Percentiles rank a stretch among this genome's conserved stretches.
These are phyloP conservation scores for Leptinotarsa texana DNA, from an alignment of 1,140 invertebrate genomes.

Conservation along the genomic window DNA sequence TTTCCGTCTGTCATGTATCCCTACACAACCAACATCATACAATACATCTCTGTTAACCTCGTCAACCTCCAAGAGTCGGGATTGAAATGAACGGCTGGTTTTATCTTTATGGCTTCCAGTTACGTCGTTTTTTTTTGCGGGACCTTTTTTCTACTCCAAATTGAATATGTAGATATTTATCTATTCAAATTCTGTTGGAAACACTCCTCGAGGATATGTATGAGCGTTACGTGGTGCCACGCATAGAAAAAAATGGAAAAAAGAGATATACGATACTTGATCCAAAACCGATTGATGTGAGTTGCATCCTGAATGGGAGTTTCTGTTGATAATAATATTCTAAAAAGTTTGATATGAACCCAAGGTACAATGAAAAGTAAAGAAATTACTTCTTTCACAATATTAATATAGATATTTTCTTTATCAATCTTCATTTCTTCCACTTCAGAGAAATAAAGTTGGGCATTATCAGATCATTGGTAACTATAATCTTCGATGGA, in stretches of 20 bases:
- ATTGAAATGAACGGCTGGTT: background rate
- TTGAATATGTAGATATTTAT: background rate
- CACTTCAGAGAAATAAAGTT: too few relatives aligned
- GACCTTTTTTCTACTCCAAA: background rate
- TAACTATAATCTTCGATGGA: too few relatives aligned
- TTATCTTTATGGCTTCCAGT: background rate
- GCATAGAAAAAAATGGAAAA: background rate
- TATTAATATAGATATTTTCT: too few relatives aligned
- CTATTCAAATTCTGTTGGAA: background rate
- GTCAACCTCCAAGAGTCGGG: background rate
- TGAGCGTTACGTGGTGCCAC: background rate
- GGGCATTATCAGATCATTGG: too few relatives aligned
- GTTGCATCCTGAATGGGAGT: too few relatives aligned
- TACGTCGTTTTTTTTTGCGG: background rate
- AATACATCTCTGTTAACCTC: slow-evolving; percentile 4
- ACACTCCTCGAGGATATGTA: background rate
- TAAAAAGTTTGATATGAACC: too few relatives aligned
- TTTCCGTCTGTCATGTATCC: too few relatives aligned
- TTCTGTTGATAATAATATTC: too few relatives aligned
- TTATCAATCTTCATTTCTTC: too few relatives aligned
- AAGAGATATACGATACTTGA: background rate
- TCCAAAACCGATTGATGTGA: too few relatives aligned
- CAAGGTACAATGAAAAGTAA: too few relatives aligned
- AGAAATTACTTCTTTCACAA: too few relatives aligned
- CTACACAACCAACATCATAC: background rate